A percentile compares a stretch with the other conserved stretches of the same genome.
phyloP scores from a whole-genome alignment of 2,797 vertebrate genomes.

The Eulemur coronatus region DNA sequence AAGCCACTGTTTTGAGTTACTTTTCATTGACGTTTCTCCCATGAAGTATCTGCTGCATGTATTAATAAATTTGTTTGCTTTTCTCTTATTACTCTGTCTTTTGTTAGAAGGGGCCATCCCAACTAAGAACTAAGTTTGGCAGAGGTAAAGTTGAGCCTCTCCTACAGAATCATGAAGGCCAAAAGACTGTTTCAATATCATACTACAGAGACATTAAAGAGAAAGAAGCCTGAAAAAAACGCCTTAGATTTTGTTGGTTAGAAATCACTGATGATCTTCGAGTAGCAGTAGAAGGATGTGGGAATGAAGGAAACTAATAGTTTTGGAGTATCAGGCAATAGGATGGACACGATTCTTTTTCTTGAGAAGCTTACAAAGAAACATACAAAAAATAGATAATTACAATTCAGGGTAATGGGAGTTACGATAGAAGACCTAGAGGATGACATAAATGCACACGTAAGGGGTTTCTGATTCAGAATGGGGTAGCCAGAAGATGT shows the following conservation, averaged over 20 bases:
- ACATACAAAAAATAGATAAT: not conserved
- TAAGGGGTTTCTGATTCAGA: not conserved
- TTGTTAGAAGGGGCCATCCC: not conserved
- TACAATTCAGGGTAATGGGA: not conserved
- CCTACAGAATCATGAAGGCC: not conserved
- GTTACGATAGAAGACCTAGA: not conserved
- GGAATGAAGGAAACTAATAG: not conserved
- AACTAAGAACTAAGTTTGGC: not conserved
- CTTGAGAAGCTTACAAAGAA: not conserved
- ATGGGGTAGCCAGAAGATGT: not conserved
- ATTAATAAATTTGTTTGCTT: not conserved
- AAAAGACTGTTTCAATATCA: not conserved
- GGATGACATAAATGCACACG: not conserved
- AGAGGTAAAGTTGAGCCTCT: not conserved
- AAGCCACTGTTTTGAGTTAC: not conserved
- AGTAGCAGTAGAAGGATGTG: not conserved
- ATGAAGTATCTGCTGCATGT: not conserved
- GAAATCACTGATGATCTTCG: not conserved
- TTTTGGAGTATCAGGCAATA: not conserved
- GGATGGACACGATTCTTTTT: not conserved
- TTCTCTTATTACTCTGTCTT: not conserved
- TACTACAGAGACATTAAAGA: not conserved
- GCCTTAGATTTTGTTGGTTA: not conserved
- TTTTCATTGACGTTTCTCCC: not conserved
- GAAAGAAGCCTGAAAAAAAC: not conserved